phyloP scores from a whole-genome alignment of 2,888 invertebrate species.

The Antitype chi region DNA sequence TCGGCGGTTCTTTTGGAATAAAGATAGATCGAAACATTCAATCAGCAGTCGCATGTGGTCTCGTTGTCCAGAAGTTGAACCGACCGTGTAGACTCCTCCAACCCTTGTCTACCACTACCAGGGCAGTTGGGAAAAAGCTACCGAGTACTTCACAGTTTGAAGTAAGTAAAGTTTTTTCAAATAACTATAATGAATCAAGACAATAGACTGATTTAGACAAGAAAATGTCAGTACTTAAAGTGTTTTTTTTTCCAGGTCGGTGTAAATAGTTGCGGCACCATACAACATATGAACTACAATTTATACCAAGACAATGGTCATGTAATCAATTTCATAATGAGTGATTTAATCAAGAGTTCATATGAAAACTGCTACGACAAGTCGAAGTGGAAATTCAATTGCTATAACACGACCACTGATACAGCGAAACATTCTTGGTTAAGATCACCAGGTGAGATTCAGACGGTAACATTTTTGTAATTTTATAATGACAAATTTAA shows the following conservation, averaged over 20 bases:
- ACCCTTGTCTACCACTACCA: slow-evolving; percentile 91
- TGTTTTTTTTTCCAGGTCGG: slow-evolving; percentile 66
- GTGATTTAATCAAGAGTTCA: slow-evolving; percentile 44
- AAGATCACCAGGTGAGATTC: slow-evolving; percentile 75
- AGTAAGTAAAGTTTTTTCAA: slow-evolving; percentile 72
- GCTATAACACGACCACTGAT: slow-evolving; percentile 73
- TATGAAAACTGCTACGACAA: slow-evolving; percentile 76
- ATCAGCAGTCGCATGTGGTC: slow-evolving; percentile 90
- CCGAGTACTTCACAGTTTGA: slow-evolving; percentile 85
- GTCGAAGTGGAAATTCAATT: slow-evolving; percentile 72
- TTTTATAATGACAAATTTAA: no score
- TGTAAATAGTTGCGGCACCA: slow-evolving; percentile 83
- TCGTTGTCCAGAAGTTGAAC: slow-evolving; percentile 91
- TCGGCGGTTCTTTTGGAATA: slow-evolving; percentile 90
- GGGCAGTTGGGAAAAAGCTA: slow-evolving; percentile 87
- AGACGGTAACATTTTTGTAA: no score
- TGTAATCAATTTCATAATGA: slow-evolving; percentile 70
- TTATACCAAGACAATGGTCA: slow-evolving; percentile 88
- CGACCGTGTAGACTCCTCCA: slow-evolving; percentile 91
- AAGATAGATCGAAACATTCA: slow-evolving; percentile 91
- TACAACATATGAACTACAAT: slow-evolving; percentile 87
- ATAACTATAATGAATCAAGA: no score
- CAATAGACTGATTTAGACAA: no score
- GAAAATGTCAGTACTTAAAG: no score
- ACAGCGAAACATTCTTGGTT: slow-evolving; percentile 78